Percentiles rank a stretch among this genome's conserved stretches.
Conservation (phyloP, 2,113 vertebrate genomes). For the Periophthalmodon schlosseri region DNA sequence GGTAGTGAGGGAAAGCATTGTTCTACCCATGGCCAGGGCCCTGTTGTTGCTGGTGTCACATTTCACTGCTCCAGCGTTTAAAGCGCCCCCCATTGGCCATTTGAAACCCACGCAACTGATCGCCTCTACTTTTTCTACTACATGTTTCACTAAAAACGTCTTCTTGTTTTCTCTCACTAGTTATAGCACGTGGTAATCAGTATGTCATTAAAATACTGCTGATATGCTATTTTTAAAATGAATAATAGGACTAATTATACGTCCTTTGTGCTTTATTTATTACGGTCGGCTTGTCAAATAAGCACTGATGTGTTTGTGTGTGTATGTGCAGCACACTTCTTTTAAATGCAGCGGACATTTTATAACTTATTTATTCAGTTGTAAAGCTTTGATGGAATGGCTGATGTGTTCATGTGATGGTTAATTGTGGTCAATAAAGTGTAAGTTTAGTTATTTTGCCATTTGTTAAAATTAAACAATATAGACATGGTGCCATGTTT, state of each 20-base stretch:
- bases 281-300: too few relatives aligned
- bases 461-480: neutral
- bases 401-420: too few relatives aligned
- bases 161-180: neutral
- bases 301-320: too few relatives aligned
- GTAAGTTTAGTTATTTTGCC: neutral
- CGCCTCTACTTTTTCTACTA: slow-evolving; percentile 26
- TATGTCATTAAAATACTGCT: too few relatives aligned
- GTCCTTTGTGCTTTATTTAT: too few relatives aligned
- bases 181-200: neutral
- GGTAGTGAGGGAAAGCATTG: slow-evolving; percentile 61
- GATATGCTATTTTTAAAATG: too few relatives aligned
- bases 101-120: slow-evolving; percentile 17
- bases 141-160: neutral
- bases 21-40: slow-evolving; percentile 62
- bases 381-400: too few relatives aligned
- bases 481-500: neutral
- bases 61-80: slow-evolving; percentile 42
- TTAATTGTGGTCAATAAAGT: too few relatives aligned
- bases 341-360: too few relatives aligned
- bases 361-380: too few relatives aligned
- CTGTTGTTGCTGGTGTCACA: slow-evolving; percentile 49
- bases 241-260: too few relatives aligned
- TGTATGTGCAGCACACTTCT: too few relatives aligned
- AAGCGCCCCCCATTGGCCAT: slow-evolving; percentile 55